Conservation (phyloP, 2,113 vertebrate genomes). For the Alethe castanea region DNA sequence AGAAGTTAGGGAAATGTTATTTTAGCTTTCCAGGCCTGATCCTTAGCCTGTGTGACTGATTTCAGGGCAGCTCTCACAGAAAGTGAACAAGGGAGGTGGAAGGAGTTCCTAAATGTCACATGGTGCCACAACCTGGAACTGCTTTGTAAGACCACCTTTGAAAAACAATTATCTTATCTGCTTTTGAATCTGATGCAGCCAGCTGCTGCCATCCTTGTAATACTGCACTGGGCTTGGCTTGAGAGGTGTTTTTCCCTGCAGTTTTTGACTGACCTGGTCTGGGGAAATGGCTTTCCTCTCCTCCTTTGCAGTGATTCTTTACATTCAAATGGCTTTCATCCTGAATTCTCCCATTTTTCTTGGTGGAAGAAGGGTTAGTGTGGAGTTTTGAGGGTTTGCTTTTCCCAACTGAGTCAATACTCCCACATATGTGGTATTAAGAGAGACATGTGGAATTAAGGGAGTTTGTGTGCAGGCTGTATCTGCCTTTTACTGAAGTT, state of each 20-base stretch:
- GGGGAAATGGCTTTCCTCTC: not conserved
- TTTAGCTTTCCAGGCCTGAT: not conserved
- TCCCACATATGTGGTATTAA: not conserved
- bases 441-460: not conserved
- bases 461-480: not conserved
- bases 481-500: not conserved
- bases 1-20: not conserved
- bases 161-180: not conserved
- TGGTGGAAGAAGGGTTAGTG: fast-evolving
- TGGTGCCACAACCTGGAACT: not conserved
- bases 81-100: not conserved
- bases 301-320: not conserved
- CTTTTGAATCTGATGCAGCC: not conserved
- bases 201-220: not conserved
- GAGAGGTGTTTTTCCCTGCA: not conserved
- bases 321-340: not conserved
- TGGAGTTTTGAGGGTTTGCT: not conserved
- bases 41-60: not conserved
- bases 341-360: not conserved
- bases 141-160: not conserved
- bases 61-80: not conserved
- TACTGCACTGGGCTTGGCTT: not conserved
- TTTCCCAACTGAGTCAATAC: not conserved
- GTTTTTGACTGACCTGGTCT: not conserved
- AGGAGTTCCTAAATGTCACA: not conserved